A percentile compares a stretch with the other conserved stretches of the same genome.
phyloP scores from a whole-genome alignment of 2,113 vertebrate species.

The Macaca nemestrina region DNA sequence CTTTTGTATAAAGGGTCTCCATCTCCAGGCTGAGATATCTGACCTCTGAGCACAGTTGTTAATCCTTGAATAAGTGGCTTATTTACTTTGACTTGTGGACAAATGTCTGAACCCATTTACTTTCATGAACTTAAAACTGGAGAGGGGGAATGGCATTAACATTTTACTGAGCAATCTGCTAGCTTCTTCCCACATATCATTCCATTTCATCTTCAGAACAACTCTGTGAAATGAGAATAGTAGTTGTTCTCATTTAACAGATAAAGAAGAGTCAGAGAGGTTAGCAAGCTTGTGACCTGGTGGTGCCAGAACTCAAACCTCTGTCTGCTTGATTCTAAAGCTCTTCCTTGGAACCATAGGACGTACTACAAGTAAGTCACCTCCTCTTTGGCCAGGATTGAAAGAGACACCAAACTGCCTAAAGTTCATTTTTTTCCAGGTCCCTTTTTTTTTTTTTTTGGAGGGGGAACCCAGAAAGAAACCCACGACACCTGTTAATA shows the following conservation, averaged over 20 bases:
- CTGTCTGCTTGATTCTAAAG: neutral
- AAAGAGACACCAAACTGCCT: neutral
- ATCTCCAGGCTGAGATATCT: neutral
- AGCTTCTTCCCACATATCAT: neutral
- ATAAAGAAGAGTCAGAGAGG: neutral
- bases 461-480: neutral
- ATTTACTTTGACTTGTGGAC: neutral
- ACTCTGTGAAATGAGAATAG: neutral
- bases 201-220: neutral
- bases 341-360: neutral
- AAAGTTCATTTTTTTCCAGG: neutral
- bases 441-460: neutral
- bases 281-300: neutral
- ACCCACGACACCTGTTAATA: neutral
- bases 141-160: neutral
- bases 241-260: neutral
- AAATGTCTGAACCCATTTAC: neutral
- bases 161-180: neutral
- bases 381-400: neutral
- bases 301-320: neutral
- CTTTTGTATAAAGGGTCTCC: neutral
- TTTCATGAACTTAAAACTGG: neutral
- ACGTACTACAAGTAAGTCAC: neutral
- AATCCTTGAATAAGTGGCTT: constrained; percentile 13
- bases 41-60: neutral